These are phyloP conservation scores for Halcyon badia DNA, from an alignment of 2,797 vertebrate genomes.

Conservation along the genomic window DNA sequence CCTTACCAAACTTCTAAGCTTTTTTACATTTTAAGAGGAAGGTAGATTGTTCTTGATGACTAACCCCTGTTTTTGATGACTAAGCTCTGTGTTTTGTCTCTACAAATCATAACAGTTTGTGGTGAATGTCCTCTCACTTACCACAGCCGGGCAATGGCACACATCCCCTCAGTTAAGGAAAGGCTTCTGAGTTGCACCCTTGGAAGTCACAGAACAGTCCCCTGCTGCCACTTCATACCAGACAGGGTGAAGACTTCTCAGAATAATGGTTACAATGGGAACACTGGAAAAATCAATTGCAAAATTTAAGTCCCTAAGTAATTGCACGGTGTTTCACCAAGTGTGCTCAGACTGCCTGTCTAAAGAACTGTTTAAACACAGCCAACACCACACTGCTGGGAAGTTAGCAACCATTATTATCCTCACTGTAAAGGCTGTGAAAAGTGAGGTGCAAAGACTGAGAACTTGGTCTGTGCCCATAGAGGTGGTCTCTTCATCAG, in stretches of 20 bases:
- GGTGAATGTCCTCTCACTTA: not conserved
- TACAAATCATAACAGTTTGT: not conserved
- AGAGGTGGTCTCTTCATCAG: not conserved
- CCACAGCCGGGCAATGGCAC: not conserved
- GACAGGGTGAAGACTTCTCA: not conserved
- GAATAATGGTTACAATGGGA: not conserved
- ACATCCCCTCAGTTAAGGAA: not conserved
- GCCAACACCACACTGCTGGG: not conserved
- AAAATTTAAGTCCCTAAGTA: not conserved
- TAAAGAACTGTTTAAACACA: not conserved
- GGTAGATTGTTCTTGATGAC: slow-evolving; percentile 59
- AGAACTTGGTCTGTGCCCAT: not conserved
- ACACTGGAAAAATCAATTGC: not conserved
- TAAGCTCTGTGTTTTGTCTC: slow-evolving; percentile 51
- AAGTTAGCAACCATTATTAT: not conserved
- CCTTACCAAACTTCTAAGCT: slow-evolving; percentile 21
- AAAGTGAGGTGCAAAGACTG: not conserved
- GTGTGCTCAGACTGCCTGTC: not conserved
- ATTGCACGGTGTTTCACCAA: not conserved
- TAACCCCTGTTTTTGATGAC: slow-evolving; percentile 66
- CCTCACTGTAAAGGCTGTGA: not conserved
- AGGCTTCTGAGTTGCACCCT: not conserved
- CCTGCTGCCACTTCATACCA: not conserved
- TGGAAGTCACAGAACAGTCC: not conserved
- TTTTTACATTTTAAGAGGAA: slow-evolving; percentile 47